These are phyloP conservation scores for mouse (Mus musculus) DNA, from an alignment of 2,113 vertebrate genomes.

Conservation along the genomic window GRCm39 chr17:57111501-57112000, in stretches of 20 bases:
- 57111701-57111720: background rate
- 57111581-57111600: background rate
- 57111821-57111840: background rate
- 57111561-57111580: background rate
- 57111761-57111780: background rate
- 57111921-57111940: background rate
- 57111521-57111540: background rate
- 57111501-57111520: accelerated
- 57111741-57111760: background rate
- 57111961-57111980: background rate
- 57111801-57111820: background rate
- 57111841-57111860: background rate
- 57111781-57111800: background rate
- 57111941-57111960: background rate
- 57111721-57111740: background rate
- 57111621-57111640: background rate
- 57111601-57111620: background rate
- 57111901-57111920: background rate
- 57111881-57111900: background rate
- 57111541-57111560: too few relatives aligned
- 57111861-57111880: background rate
- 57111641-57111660: background rate
- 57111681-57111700: background rate
- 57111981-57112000: background rate
- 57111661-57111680: background rate